Percentiles rank a stretch among this genome's conserved stretches.
Conservation (phyloP, 2,113 vertebrate species). For the Vulpes lagopus region DNA sequence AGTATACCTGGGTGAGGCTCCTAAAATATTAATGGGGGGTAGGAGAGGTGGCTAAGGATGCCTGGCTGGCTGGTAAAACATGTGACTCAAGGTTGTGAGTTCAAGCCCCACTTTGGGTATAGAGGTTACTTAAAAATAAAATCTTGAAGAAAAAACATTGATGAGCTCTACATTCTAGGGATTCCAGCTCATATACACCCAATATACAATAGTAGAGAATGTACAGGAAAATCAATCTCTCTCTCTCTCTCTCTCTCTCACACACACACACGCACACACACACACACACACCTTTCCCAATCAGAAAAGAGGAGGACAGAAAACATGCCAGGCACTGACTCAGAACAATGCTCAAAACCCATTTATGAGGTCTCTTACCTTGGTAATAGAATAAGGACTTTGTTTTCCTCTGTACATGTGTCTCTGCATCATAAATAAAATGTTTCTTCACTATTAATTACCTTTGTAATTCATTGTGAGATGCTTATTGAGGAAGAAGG, state of each 20-base stretch:
- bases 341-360: neutral
- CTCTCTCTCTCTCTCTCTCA: too few species aligned
- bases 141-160: neutral
- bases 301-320: neutral
- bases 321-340: neutral
- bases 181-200: neutral
- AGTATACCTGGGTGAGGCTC: neutral
- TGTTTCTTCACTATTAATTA: neutral
- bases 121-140: neutral
- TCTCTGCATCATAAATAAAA: neutral
- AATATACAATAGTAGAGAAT: neutral
- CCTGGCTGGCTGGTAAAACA: neutral
- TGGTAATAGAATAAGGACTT: neutral
- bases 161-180: neutral
- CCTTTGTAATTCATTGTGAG: neutral
- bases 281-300: neutral
- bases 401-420: rapidly evolving
- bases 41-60: too few species aligned
- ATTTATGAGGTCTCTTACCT: neutral
- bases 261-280: neutral
- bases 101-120: neutral
- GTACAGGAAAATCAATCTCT: neutral
- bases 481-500: neutral
- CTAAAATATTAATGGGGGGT: neutral
- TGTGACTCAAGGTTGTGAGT: neutral